Conservation (phyloP, 2,888 invertebrate genomes). For the Aphodius granarius region DNA sequence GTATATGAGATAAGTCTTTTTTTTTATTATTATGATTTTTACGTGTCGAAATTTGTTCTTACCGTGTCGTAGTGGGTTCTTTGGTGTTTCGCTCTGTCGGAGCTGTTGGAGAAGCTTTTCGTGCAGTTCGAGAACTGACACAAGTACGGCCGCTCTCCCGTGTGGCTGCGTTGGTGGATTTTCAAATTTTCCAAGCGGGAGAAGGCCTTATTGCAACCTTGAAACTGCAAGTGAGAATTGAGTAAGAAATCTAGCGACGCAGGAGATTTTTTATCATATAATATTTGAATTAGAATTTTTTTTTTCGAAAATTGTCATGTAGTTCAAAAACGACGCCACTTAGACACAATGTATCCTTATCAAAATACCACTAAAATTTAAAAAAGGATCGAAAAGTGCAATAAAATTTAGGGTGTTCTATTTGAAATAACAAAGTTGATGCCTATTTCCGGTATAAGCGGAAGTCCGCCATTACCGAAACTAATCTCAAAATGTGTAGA, state of each 20-base stretch:
- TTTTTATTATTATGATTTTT: background rate
- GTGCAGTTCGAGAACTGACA: slow-evolving; percentile 91
- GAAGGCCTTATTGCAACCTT: slow-evolving; percentile 93
- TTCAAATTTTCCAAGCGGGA: slow-evolving; percentile 96
- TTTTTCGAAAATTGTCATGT: no score
- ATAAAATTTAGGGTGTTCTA: no score
- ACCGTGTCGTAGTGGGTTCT: slow-evolving; percentile 98
- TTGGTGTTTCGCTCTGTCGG: slow-evolving; percentile 98
- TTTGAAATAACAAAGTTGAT: no score
- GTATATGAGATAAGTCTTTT: background rate
- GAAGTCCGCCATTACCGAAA: no score
- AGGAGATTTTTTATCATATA: background rate
- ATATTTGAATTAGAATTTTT: background rate
- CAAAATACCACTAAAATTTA: background rate
- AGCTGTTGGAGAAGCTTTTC: slow-evolving; percentile 98
- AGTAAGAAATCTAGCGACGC: slow-evolving; percentile 15
- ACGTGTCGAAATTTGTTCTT: slow-evolving; percentile 49
- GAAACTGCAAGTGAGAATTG: slow-evolving; percentile 68
- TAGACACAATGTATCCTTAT: no score
- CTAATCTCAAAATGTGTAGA: no score
- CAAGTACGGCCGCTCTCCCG: slow-evolving; percentile 94
- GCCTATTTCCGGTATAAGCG: no score
- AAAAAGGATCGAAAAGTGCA: background rate
- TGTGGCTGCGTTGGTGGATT: slow-evolving; percentile 94
- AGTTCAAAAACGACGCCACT: no score